Evolutionary conservation across 2,113 vertebrate genomes (phyloP), one percentile per base, ranked within the genome.

Genomic region (Delphinapterus leucas): DNA sequence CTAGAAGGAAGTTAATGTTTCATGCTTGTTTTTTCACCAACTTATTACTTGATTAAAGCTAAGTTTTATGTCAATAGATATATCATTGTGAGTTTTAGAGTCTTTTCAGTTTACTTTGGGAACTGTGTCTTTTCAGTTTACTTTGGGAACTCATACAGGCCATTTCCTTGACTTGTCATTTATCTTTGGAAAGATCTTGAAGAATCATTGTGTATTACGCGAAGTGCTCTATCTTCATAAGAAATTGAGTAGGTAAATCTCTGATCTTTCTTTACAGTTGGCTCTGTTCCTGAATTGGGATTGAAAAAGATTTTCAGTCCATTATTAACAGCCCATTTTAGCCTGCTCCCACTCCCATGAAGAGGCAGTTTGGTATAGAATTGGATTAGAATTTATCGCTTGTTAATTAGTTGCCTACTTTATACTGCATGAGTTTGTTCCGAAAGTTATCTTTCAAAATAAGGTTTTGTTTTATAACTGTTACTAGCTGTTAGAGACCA

Each of bases 131-230:
- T 93, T 93, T 97, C 84, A 68, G n/a, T 85, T 92, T 71, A 91
- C 36, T 92, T 84, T 91, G 53, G 44, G 36, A 89, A 67, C 26
- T 91, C 92, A 20, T 74, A 47, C 3, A 80, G 49, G 31, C 49
- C 65, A 33, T 91, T 95, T 80, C 61, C 25, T 93, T 93, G n/a
- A 60, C 17, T 82, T 88, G 1, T 25, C 88, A 18, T 70, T 88
- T 96, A 68, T 73, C 53, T 93, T 93, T 91, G 71, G 71, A 92
- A 93, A 92, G 63, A 88, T 85, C 38, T 90, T 85, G 25, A 96
- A 87, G 90, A 86, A 68, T 97, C 26, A 53, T 68, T 96, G 26
- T 90, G 5, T 84, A 14, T 93, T 88, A 70, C 49, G n/a, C 60
- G 38, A 95, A 79, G 23, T 84, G 15, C 76, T 88, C 47, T 68